These are phyloP conservation scores for Petroica traversi DNA, from an alignment of 2,113 vertebrate species.

Conservation along the genomic window DNA sequence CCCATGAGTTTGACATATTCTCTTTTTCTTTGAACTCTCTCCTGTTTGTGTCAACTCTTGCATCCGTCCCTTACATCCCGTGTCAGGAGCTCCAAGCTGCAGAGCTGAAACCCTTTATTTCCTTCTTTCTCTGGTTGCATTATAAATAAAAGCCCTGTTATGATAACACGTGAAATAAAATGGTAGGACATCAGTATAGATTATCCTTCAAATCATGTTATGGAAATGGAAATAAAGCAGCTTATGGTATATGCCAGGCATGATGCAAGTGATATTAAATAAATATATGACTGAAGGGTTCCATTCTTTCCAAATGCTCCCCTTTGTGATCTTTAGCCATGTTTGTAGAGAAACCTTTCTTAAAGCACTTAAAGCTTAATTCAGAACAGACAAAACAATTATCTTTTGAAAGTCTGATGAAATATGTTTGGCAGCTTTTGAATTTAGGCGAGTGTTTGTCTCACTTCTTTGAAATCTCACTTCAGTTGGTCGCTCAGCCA, in stretches of 20 bases:
- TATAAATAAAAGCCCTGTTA: not conserved
- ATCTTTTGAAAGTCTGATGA: constrained; percentile 58
- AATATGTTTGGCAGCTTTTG: constrained; percentile 59
- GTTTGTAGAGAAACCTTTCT: constrained; percentile 43
- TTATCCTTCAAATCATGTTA: constrained; percentile 33
- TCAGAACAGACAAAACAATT: constrained; percentile 59
- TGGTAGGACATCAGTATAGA: not conserved
- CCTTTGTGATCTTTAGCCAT: constrained; percentile 52
- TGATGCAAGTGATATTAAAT: constrained; percentile 1
- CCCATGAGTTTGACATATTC: not conserved
- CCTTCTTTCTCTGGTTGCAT: not conserved
- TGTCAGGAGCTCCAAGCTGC: not conserved
- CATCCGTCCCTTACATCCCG: not conserved
- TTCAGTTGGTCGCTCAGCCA: not conserved
- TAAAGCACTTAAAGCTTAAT: constrained; percentile 49
- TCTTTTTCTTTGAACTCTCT: not conserved
- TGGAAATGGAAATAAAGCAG: constrained; percentile 31
- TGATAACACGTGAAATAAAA: not conserved
- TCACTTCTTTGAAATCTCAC: constrained; percentile 51
- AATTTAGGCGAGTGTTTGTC: constrained; percentile 16
- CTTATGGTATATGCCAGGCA: not conserved
- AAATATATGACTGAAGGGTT: constrained; percentile 30
- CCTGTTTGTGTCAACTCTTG: not conserved
- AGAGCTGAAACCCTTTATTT: not conserved
- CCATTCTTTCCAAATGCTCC: constrained; percentile 38